These are phyloP conservation scores for Dufourea novaeangliae DNA, from an alignment of 1,140 invertebrate species.

Conservation along the genomic window DNA sequence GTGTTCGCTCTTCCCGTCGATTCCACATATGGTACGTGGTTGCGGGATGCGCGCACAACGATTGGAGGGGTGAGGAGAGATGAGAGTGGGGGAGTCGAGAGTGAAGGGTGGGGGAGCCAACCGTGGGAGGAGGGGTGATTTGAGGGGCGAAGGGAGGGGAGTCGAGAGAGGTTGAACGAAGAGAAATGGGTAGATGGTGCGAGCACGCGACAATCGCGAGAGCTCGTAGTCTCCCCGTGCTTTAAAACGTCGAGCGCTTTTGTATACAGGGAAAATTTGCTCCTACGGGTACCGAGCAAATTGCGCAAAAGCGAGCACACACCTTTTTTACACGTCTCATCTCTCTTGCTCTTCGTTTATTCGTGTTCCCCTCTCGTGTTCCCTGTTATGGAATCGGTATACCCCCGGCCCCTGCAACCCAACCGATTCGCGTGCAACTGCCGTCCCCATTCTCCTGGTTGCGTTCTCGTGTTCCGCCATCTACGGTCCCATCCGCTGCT, in stretches of 20 bases:
- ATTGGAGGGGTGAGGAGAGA: background rate
- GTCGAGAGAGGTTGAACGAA: background rate
- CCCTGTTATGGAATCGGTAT: too few relatives aligned
- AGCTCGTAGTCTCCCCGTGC: background rate
- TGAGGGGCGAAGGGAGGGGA: background rate
- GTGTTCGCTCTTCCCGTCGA: conserved; percentile 45
- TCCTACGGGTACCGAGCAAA: conserved; percentile 39
- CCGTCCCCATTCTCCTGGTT: background rate
- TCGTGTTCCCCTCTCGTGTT: conserved; percentile 21
- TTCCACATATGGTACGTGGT: conserved; percentile 25
- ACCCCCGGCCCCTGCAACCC: background rate
- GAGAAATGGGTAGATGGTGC: conserved; percentile 9
- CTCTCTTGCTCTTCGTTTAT: conserved; percentile 51
- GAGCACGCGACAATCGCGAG: conserved; percentile 37
- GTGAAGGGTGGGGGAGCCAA: background rate
- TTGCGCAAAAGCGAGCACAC: conserved; percentile 38
- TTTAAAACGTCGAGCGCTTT: conserved; percentile 49
- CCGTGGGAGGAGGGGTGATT: background rate
- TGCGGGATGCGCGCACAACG: background rate
- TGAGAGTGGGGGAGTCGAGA: background rate
- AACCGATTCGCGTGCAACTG: background rate
- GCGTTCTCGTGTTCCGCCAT: background rate
- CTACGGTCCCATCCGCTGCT: background rate
- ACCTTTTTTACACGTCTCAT: conserved; percentile 61
- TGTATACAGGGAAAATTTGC: conserved; percentile 43